Evolutionary conservation across 2,888 invertebrate species (phyloP).

Genomic region (Scaptomyza flava): DNA sequence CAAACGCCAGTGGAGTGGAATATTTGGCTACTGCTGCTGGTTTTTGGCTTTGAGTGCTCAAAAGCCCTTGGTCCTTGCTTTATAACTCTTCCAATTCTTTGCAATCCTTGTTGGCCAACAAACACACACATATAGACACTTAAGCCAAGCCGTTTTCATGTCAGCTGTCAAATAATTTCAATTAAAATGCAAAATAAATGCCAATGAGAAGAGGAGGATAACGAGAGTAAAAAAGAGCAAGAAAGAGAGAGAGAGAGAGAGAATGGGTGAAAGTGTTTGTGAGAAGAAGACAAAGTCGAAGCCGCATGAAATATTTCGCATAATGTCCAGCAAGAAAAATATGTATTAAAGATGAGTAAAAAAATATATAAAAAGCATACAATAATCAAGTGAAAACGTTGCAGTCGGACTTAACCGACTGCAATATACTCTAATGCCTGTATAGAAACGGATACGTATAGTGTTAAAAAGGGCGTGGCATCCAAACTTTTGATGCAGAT

Average conservation of each 20-base stretch:
- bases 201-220: conserved; percentile 29
- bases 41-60: conserved; percentile 17
- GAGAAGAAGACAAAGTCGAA: conserved; percentile 16
- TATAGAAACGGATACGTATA: too few relatives aligned
- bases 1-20: conserved; percentile 21
- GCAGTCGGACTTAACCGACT: too few relatives aligned
- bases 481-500: too few relatives aligned
- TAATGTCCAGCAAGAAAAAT: conserved; percentile 44
- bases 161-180: conserved; percentile 69
- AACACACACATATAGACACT: conserved; percentile 10
- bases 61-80: conserved; percentile 19
- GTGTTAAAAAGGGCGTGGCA: too few relatives aligned
- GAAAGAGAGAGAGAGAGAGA: not conserved
- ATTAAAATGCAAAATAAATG: conserved; percentile 74
- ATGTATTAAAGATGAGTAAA: conserved; percentile 1
- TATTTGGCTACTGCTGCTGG: conserved; percentile 6
- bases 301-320: conserved; percentile 46
- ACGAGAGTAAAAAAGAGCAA: conserved; percentile 6
- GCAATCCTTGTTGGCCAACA: conserved; percentile 33
- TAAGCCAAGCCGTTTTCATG: conserved; percentile 39
- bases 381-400: too few relatives aligned
- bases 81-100: conserved; percentile 38
- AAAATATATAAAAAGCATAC: conserved; percentile 5
- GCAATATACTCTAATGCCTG: too few relatives aligned
- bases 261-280: not conserved